Percentiles rank a stretch among this genome's conserved stretches.
Conservation (phyloP, 2,113 vertebrate genomes). For the Pitta sordida region DNA sequence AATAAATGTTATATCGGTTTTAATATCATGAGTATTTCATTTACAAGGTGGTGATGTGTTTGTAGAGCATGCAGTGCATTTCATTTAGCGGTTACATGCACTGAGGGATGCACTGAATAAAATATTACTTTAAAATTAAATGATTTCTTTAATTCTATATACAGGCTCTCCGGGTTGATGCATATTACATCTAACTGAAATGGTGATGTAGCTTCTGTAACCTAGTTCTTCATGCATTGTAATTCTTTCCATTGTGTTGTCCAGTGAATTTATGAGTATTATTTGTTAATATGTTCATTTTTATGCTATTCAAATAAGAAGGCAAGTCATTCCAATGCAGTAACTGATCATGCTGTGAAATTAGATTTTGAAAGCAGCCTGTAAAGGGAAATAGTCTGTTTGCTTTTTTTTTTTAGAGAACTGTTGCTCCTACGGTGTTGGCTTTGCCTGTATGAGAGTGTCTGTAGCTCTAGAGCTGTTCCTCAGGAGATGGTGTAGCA, state of each 20-base stretch:
- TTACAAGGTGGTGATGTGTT: constrained; percentile 68
- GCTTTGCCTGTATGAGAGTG: not conserved
- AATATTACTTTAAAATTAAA: constrained; percentile 63
- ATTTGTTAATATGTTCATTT: constrained; percentile 32
- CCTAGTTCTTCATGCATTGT: constrained; percentile 21
- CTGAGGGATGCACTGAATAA: constrained; percentile 66
- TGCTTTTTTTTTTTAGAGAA: not conserved
- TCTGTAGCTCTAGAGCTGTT: not conserved
- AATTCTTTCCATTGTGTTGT: constrained; percentile 37
- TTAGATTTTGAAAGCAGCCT: constrained; percentile 33
- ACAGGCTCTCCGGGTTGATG: constrained; percentile 25
- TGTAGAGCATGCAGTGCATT: constrained; percentile 45
- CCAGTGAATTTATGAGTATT: constrained; percentile 40
- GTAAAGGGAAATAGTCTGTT: constrained; percentile 11
- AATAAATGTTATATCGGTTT: constrained; percentile 67
- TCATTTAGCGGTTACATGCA: constrained; percentile 67
- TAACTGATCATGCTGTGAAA: constrained; percentile 50
- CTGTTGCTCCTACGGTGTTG: not conserved
- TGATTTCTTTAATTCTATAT: constrained; percentile 59
- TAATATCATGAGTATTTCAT: constrained; percentile 66
- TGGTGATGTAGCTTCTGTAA: constrained; percentile 28
- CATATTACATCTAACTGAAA: constrained; percentile 50
- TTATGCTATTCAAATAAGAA: constrained; percentile 26
- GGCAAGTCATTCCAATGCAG: constrained; percentile 11
- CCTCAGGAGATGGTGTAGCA: not conserved